Evolutionary conservation across 2,113 vertebrate genomes (phyloP).

Genomic region (Emydocephalus ijimae): DNA sequence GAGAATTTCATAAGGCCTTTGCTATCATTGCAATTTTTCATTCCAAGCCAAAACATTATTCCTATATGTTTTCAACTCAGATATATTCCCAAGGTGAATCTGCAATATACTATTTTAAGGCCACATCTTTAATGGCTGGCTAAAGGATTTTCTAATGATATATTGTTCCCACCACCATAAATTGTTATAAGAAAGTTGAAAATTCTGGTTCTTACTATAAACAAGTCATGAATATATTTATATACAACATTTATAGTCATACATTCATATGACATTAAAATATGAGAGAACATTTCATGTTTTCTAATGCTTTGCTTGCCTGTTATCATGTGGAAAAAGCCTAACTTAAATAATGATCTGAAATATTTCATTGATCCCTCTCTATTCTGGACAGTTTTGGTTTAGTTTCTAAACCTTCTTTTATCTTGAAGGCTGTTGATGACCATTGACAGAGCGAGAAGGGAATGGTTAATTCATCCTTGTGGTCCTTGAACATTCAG

Average conservation of each 20-base stretch:
- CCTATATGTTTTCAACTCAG: background rate
- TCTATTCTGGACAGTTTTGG: background rate
- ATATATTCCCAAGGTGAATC: background rate
- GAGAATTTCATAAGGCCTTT: background rate
- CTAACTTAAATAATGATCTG: background rate
- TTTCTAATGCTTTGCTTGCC: background rate
- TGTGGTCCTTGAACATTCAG: background rate
- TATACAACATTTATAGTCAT: background rate
- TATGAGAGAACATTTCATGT: background rate
- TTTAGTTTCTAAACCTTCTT: background rate
- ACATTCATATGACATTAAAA: background rate
- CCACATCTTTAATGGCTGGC: background rate
- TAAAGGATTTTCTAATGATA: background rate
- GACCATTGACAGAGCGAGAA: background rate
- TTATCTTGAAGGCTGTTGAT: background rate
- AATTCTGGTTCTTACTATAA: background rate
- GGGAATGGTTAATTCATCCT: background rate
- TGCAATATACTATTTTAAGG: background rate
- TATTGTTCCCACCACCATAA: background rate
- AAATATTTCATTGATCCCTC: background rate
- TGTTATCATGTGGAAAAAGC: background rate
- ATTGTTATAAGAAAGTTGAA: background rate
- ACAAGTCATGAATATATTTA: background rate
- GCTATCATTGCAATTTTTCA: background rate
- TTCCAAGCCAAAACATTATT: background rate